phyloP scores from a whole-genome alignment of 2,113 vertebrate species.

The Telmatochromis sp. region DNA sequence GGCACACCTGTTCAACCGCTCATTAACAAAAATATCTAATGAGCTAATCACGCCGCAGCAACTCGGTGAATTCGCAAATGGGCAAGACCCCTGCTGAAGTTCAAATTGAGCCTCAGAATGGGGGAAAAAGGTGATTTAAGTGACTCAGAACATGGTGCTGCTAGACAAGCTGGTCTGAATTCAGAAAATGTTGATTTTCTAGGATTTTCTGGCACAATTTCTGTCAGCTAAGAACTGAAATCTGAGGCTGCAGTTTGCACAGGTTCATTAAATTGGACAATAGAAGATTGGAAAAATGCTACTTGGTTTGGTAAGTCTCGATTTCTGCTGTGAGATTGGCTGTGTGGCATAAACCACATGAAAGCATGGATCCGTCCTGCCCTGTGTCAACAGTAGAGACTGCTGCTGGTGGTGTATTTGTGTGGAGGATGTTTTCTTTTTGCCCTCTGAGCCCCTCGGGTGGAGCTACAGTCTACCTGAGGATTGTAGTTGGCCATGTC shows the following conservation, averaged over 20 bases:
- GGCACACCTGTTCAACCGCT: not conserved
- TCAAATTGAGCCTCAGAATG: not conserved
- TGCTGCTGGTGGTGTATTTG: not conserved
- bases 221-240: not conserved
- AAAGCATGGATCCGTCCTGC: not conserved
- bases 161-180: not conserved
- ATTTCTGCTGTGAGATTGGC: not conserved
- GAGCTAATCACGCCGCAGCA: fast-evolving
- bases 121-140: fast-evolving
- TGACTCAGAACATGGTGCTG: not conserved
- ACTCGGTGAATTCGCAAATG: not conserved
- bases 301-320: not conserved
- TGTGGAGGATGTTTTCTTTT: not conserved
- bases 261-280: not conserved
- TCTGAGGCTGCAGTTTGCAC: not conserved
- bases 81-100: not conserved
- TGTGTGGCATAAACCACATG: fast-evolving
- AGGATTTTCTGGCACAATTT: not conserved
- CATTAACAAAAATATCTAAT: not conserved
- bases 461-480: not conserved
- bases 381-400: not conserved
- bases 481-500: not conserved
- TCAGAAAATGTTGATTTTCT: not conserved
- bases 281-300: not conserved
- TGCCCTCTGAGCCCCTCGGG: fast-evolving